A percentile compares a stretch with the other conserved stretches of the same genome.
phyloP scores from a whole-genome alignment of 2,113 vertebrate species.

The Taurulus bubalis region DNA sequence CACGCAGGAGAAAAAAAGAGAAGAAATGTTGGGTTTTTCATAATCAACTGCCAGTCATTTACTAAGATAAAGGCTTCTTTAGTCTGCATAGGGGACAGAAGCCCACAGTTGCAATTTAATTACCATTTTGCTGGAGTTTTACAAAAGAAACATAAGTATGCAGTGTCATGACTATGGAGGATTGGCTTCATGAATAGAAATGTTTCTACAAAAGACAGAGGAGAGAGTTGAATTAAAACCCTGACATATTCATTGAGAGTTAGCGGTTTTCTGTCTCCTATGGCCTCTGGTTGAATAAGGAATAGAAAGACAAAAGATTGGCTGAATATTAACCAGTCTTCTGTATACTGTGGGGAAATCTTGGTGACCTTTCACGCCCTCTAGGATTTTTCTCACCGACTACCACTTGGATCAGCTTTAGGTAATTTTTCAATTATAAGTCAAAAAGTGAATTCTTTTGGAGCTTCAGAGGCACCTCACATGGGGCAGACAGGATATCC shows the following conservation, averaged over 20 bases:
- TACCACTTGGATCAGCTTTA: slow-evolving; percentile 26
- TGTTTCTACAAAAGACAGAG: slow-evolving; percentile 71
- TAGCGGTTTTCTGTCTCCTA: slow-evolving; percentile 56
- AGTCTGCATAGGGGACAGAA: slow-evolving; percentile 64
- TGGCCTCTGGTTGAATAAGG: slow-evolving; percentile 61
- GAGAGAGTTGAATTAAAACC: slow-evolving; percentile 66
- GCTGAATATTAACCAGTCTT: slow-evolving; percentile 60
- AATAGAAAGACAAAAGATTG: slow-evolving; percentile 56
- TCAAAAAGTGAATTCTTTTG: neutral
- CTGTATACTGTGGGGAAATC: slow-evolving; percentile 17
- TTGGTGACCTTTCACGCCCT: slow-evolving; percentile 21
- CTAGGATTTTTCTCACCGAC: neutral
- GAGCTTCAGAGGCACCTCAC: neutral
- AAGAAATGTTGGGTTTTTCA: slow-evolving; percentile 54
- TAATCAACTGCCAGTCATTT: slow-evolving; percentile 78
- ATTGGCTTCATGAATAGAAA: slow-evolving; percentile 75
- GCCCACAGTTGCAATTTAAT: slow-evolving; percentile 74
- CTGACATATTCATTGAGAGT: slow-evolving; percentile 74
- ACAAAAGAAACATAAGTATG: slow-evolving; percentile 74
- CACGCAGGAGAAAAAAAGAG: slow-evolving; percentile 36
- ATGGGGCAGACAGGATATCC: slow-evolving; percentile 17
- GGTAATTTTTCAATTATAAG: slow-evolving; percentile 25
- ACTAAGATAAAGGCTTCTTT: slow-evolving; percentile 77
- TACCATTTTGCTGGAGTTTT: slow-evolving; percentile 70
- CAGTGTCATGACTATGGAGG: slow-evolving; percentile 67